Conservation (phyloP, 2,797 vertebrate genomes). For the Masticophis lateralis region DNA sequence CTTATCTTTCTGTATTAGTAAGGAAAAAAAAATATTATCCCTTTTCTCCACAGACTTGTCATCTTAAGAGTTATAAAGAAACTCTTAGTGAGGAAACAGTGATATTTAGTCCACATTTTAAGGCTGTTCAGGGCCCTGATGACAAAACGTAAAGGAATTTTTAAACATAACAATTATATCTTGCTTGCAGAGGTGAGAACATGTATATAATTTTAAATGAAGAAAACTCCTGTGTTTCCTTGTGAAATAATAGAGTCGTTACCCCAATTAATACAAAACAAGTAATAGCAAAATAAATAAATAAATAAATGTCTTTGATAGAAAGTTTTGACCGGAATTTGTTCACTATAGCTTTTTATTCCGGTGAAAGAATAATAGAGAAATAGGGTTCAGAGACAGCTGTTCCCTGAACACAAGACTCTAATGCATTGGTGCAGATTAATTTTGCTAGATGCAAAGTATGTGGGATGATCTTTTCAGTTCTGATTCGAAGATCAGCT, state of each 20-base stretch:
- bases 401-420: background rate
- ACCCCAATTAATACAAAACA: background rate
- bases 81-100: background rate
- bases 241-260: background rate
- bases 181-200: background rate
- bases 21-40: background rate
- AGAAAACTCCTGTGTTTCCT: background rate
- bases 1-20: background rate
- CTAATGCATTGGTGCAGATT: background rate
- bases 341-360: background rate
- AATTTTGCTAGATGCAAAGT: background rate
- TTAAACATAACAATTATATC: background rate
- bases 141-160: background rate
- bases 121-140: background rate
- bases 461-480: background rate
- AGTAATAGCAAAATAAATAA: background rate
- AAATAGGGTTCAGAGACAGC: background rate
- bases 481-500: background rate
- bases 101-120: background rate
- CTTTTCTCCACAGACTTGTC: background rate
- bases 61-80: no score
- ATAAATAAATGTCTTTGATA: background rate
- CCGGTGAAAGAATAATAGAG: background rate
- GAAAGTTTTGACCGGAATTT: background rate
- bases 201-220: background rate